A percentile compares a stretch with the other conserved stretches of the same genome.
These are phyloP conservation scores for Papilio polytes DNA, from an alignment of 1,140 invertebrate species.

Conservation along the genomic window DNA sequence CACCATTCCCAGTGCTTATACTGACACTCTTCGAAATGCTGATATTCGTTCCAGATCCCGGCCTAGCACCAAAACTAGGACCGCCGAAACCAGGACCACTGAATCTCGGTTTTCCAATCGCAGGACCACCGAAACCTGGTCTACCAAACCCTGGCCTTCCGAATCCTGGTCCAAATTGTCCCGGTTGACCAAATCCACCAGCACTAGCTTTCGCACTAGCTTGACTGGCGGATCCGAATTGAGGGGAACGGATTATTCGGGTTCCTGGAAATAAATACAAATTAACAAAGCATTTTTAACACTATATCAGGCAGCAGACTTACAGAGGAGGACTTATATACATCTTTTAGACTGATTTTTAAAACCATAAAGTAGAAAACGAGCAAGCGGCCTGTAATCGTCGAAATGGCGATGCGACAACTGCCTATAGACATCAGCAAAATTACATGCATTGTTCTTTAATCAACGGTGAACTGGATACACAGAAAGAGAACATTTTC, in stretches of 20 bases:
- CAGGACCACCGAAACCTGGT: conserved; percentile 7
- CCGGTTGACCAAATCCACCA: background rate
- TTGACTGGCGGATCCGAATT: conserved; percentile 21
- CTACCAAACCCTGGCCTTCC: background rate
- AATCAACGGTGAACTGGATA: too few species aligned
- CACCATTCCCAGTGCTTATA: conserved; percentile 31
- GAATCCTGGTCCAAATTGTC: background rate
- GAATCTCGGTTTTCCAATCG: conserved; percentile 16
- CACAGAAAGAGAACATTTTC: too few species aligned
- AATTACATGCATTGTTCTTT: too few species aligned
- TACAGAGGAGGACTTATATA: too few species aligned
- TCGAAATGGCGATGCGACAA: too few species aligned
- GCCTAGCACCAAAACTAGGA: conserved; percentile 12
- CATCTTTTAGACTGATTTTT: too few species aligned
- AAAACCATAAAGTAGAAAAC: too few species aligned
- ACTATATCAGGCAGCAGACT: too few species aligned
- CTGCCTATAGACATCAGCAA: too few species aligned
- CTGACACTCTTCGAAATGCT: conserved; percentile 38
- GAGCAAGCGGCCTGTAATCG: too few species aligned
- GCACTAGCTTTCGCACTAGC: conserved; percentile 1
- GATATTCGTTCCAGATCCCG: background rate
- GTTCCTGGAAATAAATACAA: background rate
- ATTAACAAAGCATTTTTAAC: background rate
- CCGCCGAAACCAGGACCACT: conserved; percentile 15
- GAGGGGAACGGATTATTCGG: conserved; percentile 13